Evolutionary conservation across 2,113 vertebrate genomes (phyloP), one percentile per base, ranked within the genome.

Genomic region (Macrotus californicus): DNA sequence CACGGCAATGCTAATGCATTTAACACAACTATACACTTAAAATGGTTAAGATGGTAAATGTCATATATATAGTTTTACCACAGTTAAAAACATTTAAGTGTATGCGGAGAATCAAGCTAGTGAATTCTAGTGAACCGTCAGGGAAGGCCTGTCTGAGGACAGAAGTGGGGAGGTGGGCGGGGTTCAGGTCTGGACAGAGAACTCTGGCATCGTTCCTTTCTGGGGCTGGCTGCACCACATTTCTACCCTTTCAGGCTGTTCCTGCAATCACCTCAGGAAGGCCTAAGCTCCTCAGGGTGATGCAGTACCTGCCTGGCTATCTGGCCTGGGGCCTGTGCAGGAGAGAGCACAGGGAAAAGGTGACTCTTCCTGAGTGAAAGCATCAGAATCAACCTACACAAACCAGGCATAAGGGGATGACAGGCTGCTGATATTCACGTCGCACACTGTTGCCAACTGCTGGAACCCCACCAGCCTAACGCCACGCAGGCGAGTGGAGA

Each of bases 271-370:
- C 56, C 34, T 66, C 34, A 48, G 6, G 19, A 36, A 22, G 46
- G 41, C 6, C 84, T 59, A 26, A 24, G 19, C 31, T 61, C 39
- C 29, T 48, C 14, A 5, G 70, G 29, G 29, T 13, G 85, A 36
- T 3, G 24, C 48, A n/a, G 21, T 4, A 3, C 16, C 50, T 1
- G 5, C 10, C 0, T 4, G 5, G 9, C 1, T 26, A n/a, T 8
- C 9, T 12, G 52, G 36, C 59, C 59, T 11, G 46, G 4, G 21
- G 48, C 34, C 29, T 10, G 6, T 15, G 54, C 12, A 18, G 77
- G 36, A 48, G 43, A 54, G 16, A 64, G 50, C 6, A 2, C 0
- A 4, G 41, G 5, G 5, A 64, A 69, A 13, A 36, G 5, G 2
- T 29, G 9, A 4, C 12, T 8, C 50, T 94, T 91, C 70, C 56